Conservation (phyloP, 2,797 vertebrate species). For the Aulostomus chinensis region DNA sequence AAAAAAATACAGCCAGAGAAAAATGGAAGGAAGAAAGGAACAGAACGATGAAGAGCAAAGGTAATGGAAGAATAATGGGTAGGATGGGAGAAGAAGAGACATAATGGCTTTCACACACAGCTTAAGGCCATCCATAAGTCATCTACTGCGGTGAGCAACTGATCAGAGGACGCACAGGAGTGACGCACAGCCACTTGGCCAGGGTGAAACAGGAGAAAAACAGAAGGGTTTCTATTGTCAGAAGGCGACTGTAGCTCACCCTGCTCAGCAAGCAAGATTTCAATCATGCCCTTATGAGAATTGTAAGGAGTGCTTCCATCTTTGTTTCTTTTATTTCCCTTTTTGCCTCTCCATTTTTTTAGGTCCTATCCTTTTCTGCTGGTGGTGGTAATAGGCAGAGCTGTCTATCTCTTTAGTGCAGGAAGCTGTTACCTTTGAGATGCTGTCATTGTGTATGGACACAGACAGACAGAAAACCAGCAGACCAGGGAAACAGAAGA, state of each 20-base stretch:
- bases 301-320: slow-evolving; percentile 53
- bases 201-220: slow-evolving; percentile 36
- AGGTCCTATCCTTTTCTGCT: slow-evolving; percentile 46
- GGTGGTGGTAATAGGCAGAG: slow-evolving; percentile 60
- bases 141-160: slow-evolving; percentile 39
- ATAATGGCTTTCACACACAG: slow-evolving; percentile 36
- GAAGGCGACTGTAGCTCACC: slow-evolving; percentile 55
- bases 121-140: slow-evolving; percentile 44
- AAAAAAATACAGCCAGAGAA: slow-evolving; percentile 1
- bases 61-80: slow-evolving; percentile 9
- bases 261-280: slow-evolving; percentile 61
- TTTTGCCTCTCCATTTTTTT: slow-evolving; percentile 32
- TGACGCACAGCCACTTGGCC: slow-evolving; percentile 33
- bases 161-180: slow-evolving; percentile 54
- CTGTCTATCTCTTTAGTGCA: slow-evolving; percentile 44
- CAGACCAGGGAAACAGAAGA: not conserved
- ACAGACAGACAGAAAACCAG: slow-evolving; percentile 33
- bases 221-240: slow-evolving; percentile 53
- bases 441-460: slow-evolving; percentile 41
- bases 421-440: slow-evolving; percentile 47
- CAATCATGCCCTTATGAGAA: slow-evolving; percentile 52
- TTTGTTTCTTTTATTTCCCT: slow-evolving; percentile 34
- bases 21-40: slow-evolving; percentile 1
- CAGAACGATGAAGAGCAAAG: slow-evolving; percentile 10
- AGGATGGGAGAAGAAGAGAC: slow-evolving; percentile 12